Percentiles rank a stretch among this genome's conserved stretches.
Conservation (phyloP, 2,888 invertebrate genomes). For the Alsophila aescularia region DNA sequence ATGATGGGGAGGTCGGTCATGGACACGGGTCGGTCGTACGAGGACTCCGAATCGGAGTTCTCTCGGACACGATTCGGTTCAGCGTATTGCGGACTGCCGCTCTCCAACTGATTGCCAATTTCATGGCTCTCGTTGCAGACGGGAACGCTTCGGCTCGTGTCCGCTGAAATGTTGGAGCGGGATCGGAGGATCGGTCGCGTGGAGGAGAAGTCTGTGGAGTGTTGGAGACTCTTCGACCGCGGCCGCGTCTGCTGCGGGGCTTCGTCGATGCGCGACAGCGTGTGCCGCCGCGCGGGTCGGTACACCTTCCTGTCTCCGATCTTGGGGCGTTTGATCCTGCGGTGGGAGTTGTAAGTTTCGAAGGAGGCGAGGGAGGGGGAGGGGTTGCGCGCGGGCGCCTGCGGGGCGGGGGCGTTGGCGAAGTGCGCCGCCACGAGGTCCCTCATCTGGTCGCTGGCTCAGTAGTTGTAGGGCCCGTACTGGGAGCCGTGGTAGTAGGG, state of each 20-base stretch:
- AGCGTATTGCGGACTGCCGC: constrained; percentile 72
- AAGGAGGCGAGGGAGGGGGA: constrained; percentile 52
- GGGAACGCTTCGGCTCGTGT: constrained; percentile 77
- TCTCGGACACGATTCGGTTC: constrained; percentile 63
- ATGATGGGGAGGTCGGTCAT: constrained; percentile 73
- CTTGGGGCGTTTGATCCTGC: constrained; percentile 61
- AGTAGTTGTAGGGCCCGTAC: constrained; percentile 97
- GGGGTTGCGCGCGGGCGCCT: constrained; percentile 75
- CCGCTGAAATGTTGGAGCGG: constrained; percentile 73
- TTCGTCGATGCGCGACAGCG: constrained; percentile 78
- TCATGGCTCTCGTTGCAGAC: constrained; percentile 75
- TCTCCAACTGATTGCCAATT: constrained; percentile 58
- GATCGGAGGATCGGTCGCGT: constrained; percentile 68
- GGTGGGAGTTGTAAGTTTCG: constrained; percentile 78
- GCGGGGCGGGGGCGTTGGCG: constrained; percentile 76
- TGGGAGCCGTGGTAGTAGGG: constrained; percentile 96
- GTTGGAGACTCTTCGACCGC: constrained; percentile 65
- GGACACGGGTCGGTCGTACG: constrained; percentile 65
- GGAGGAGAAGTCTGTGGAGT: constrained; percentile 70
- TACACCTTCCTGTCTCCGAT: constrained; percentile 68
- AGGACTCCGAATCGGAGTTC: constrained; percentile 61
- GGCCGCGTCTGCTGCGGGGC: constrained; percentile 55
- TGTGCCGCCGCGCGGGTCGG: constrained; percentile 66
- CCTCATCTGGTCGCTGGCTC: constrained; percentile 84
- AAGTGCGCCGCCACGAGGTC: constrained; percentile 76